Evolutionary conservation across 2,888 invertebrate genomes (phyloP).

Genomic region (Cetonia aurata): DNA sequence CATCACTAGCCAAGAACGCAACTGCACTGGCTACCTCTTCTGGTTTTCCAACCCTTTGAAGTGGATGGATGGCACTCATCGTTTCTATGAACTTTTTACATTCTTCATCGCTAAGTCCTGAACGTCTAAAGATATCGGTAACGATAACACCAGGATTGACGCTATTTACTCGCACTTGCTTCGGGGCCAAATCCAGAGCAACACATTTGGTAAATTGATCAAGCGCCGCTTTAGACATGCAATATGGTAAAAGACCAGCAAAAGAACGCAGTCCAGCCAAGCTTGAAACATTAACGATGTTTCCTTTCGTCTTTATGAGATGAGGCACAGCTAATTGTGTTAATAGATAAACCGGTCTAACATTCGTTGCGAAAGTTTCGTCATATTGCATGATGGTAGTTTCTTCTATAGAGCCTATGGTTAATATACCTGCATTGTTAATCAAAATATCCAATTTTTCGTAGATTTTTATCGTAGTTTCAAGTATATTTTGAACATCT

Average conservation of each 20-base stretch:
- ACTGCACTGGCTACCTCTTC: constrained; percentile 71
- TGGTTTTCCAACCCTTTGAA: constrained; percentile 68
- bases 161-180: constrained; percentile 68
- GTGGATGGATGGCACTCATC: constrained; percentile 69
- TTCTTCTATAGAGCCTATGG: constrained; percentile 62
- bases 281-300: constrained; percentile 58
- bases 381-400: constrained; percentile 57
- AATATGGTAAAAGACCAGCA: constrained; percentile 17
- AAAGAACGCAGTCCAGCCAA: constrained; percentile 33
- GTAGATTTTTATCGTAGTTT: constrained; percentile 62
- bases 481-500: constrained; percentile 62
- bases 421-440: constrained; percentile 72
- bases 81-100: constrained; percentile 67
- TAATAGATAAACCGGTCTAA: constrained; percentile 72
- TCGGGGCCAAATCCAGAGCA: constrained; percentile 66
- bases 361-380: constrained; percentile 75
- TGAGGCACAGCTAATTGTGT: constrained; percentile 77
- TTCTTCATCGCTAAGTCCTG: constrained; percentile 23
- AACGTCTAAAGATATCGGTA: constrained; percentile 57
- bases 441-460: constrained; percentile 65
- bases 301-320: constrained; percentile 73
- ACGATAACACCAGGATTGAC: constrained; percentile 72
- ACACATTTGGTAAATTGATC: constrained; percentile 73
- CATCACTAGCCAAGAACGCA: constrained; percentile 70
- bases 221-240: constrained; percentile 71